Percentiles rank a stretch among this genome's conserved stretches.
phyloP scores from a whole-genome alignment of 2,888 invertebrate species.

The Drosophila histrio region DNA sequence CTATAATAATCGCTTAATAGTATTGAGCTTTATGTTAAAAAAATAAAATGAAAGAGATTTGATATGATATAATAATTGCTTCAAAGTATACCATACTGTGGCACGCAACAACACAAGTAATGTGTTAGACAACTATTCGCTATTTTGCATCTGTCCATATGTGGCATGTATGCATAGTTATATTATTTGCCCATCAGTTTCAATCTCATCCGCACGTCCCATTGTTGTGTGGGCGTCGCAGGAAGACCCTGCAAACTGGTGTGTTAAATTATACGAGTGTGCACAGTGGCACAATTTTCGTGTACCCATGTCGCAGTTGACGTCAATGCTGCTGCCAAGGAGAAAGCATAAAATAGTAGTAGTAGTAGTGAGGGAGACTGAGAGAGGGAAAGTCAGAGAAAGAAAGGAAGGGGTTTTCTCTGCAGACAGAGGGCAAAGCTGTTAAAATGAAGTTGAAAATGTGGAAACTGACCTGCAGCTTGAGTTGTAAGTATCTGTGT shows the following conservation, averaged over 20 bases:
- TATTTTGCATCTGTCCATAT: conserved; percentile 10
- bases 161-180: conserved; percentile 5
- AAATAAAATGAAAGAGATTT: background rate
- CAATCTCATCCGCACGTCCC: conserved; percentile 3
- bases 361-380: background rate
- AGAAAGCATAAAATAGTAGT: background rate
- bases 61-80: background rate
- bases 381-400: background rate
- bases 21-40: too few relatives aligned
- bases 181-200: conserved; percentile 1
- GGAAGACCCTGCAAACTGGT: background rate
- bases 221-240: conserved; percentile 7
- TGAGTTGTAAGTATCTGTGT: background rate
- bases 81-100: background rate
- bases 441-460: background rate
- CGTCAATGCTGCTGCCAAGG: conserved; percentile 4
- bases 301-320: conserved; percentile 6
- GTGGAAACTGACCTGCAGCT: background rate
- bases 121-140: background rate
- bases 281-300: conserved; percentile 12
- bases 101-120: background rate
- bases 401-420: too few relatives aligned
- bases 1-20: too few relatives aligned
- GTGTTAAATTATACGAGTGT: conserved; percentile 4
- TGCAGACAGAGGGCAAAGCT: background rate